These are phyloP conservation scores for Macaca mulatta DNA, from an alignment of 2,113 vertebrate species.

Conservation along the genomic window DNA sequence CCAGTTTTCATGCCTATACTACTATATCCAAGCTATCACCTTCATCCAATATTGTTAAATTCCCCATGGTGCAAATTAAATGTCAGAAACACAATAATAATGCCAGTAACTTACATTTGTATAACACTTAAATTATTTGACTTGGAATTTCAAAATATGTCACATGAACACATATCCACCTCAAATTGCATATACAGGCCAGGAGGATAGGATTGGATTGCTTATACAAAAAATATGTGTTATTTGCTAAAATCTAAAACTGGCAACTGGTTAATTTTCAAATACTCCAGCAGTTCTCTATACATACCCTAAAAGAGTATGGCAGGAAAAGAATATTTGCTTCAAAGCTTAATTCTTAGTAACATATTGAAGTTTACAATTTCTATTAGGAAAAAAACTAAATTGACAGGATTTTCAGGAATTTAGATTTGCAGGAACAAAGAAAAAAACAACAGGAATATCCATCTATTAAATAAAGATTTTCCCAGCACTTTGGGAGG, in stretches of 20 bases:
- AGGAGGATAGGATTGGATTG: neutral
- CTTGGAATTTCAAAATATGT: neutral
- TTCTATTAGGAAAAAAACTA: neutral
- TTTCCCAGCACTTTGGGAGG: too few species aligned
- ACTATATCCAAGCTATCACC: neutral
- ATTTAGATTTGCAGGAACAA: neutral
- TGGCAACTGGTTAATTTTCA: neutral
- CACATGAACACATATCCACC: neutral
- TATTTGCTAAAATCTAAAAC: neutral
- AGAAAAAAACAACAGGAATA: neutral
- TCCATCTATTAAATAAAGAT: neutral
- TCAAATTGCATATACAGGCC: neutral
- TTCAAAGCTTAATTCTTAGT: constrained; percentile 17
- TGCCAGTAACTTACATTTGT: neutral
- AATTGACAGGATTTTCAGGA: neutral
- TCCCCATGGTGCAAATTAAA: neutral
- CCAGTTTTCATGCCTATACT: neutral
- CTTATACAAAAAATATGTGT: neutral
- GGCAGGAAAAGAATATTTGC: neutral
- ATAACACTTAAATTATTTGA: neutral
- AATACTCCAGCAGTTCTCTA: neutral
- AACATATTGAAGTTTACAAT: neutral
- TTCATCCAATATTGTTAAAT: neutral
- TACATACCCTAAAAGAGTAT: neutral
- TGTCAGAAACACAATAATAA: neutral